These are phyloP conservation scores for Adelosebastes latens DNA, from an alignment of 2,797 vertebrate genomes.

Conservation along the genomic window DNA sequence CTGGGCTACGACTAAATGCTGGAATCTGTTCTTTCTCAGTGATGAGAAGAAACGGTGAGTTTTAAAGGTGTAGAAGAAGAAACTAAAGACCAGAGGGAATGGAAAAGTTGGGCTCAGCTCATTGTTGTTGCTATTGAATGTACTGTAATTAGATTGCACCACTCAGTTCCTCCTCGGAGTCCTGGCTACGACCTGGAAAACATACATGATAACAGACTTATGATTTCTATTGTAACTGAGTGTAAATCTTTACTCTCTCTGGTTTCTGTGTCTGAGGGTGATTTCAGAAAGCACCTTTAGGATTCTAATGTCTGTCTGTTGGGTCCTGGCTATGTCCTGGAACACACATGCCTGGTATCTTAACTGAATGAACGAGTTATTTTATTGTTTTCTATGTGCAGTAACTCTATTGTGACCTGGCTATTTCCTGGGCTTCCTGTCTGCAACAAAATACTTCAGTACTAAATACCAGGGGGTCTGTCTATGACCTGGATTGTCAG, in stretches of 20 bases:
- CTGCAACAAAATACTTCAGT: neutral
- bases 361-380: neutral
- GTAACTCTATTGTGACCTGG: slow-evolving; percentile 28
- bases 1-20: slow-evolving; percentile 37
- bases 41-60: neutral
- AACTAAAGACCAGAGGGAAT: neutral
- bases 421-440: slow-evolving; percentile 20
- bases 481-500: neutral
- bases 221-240: slow-evolving; percentile 1
- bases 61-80: neutral
- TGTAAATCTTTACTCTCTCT: slow-evolving; percentile 2
- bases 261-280: neutral
- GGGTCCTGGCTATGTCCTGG: slow-evolving; percentile 42
- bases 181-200: slow-evolving; percentile 49
- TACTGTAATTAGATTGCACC: slow-evolving; percentile 60
- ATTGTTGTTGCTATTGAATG: slow-evolving; percentile 60
- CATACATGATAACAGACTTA: neutral
- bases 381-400: slow-evolving; percentile 6
- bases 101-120: slow-evolving; percentile 11
- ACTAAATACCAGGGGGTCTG: neutral
- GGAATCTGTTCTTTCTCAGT: slow-evolving; percentile 6
- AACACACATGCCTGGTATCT: neutral
- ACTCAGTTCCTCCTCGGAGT: neutral
- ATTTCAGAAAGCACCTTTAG: neutral
- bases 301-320: neutral